Evolutionary conservation across 2,113 vertebrate genomes (phyloP), one percentile per base, ranked within the genome.

Genomic region (Marmota flaviventris): DNA sequence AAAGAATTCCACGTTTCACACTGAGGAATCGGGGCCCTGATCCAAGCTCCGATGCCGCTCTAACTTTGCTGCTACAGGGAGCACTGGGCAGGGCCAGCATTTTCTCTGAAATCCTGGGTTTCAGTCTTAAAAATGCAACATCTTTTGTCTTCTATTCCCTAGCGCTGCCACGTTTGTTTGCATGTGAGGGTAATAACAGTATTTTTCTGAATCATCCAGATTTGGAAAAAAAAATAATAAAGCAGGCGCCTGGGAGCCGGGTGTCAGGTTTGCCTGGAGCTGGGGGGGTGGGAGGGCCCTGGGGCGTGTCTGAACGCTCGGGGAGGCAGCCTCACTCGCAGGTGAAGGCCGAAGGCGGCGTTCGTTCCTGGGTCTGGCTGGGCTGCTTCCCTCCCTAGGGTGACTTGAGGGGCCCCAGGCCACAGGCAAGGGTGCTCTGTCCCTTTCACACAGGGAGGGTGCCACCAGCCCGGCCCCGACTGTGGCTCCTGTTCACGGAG

Each of bases 111-210:
- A 70, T 67, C 22, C 25, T 48, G 16, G 8, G 37, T 84, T 92
- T 89, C 56, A 29, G 63, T 93, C 72, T 90, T 34, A 27, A 82
- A 92, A 85, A 73, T 0, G 34, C 85, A 78, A 32, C 5, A 0
- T 39, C 34, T 56, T 94, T 90, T 87, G 77, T 82, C 92, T 83
- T 77, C 85, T n/a, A 1, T 73, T 85, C 76, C 16, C 20, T 87
- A 85, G 34, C 51, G 85, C 34, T 75, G 63, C 79, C 87, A 56
- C 79, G 73, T 92, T 96, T 93, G 87, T 97, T 96, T 97, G 96
- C 95, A 67, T n/a, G 18, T 45, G 93, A 97, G 77, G 87, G 70
- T 90, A 90, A 95, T 90, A 93, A 93, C 85, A 85, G 61, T 84
- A 75, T 79, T 69, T 48, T 2, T 29, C 72, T 8, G 84, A 88